A percentile compares a stretch with the other conserved stretches of the same genome.
Conservation (phyloP, 2,888 invertebrate genomes). For the Keiferia lycopersicella region DNA sequence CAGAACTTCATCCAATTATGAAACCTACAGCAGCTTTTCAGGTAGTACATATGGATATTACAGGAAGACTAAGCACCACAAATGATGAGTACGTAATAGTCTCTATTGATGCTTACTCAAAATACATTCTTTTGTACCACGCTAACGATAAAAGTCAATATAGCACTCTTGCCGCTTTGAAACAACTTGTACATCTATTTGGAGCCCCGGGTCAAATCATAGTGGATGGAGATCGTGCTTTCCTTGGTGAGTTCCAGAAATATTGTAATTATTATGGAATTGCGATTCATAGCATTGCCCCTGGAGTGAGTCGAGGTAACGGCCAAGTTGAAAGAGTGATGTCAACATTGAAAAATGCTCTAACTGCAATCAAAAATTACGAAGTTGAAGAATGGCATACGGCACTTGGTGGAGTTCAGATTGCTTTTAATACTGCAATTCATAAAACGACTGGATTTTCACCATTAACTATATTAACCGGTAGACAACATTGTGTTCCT, state of each 20-base stretch:
- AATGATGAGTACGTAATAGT: constrained; percentile 34
- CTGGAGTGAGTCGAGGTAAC: constrained; percentile 26
- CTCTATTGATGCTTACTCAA: constrained; percentile 33
- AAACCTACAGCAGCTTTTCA: constrained; percentile 37
- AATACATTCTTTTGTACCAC: constrained; percentile 32
- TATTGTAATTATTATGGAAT: constrained; percentile 35
- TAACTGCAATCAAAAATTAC: constrained; percentile 9
- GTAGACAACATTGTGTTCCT: constrained; percentile 6
- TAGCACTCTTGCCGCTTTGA: constrained; percentile 31
- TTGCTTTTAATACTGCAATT: neutral
- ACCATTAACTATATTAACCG: neutral
- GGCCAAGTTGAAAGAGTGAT: constrained; percentile 25
- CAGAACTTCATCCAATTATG: constrained; percentile 7
- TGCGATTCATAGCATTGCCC: constrained; percentile 26
- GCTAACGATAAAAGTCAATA: constrained; percentile 26
- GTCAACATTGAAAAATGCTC: constrained; percentile 9
- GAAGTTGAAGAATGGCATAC: constrained; percentile 14
- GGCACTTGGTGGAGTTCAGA: constrained; percentile 4
- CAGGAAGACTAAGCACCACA: constrained; percentile 36
- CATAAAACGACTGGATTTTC: neutral
- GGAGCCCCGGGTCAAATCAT: constrained; percentile 35
- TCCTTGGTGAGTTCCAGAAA: constrained; percentile 32
- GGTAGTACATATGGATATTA: constrained; percentile 39
- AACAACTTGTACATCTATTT: constrained; percentile 31
- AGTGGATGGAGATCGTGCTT: constrained; percentile 36